Conservation (phyloP, 2,888 invertebrate species). For the Nomada fucata region DNA sequence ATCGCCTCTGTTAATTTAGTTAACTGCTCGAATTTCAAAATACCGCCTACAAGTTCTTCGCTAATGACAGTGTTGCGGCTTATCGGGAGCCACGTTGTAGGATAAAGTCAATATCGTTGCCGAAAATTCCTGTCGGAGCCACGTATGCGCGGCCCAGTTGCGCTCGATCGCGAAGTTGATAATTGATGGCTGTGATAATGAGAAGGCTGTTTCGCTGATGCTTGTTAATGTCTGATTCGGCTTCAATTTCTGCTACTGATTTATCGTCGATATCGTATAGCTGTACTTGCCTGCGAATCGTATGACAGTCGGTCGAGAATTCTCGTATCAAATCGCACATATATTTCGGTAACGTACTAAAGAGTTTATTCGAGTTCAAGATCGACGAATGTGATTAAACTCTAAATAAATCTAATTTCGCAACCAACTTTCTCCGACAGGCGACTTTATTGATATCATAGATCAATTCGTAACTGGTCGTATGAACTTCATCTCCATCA, state of each 20-base stretch:
- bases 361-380: not conserved
- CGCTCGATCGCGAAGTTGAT: slow-evolving; percentile 38
- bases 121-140: slow-evolving; percentile 25
- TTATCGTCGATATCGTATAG: slow-evolving; percentile 39
- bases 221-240: slow-evolving; percentile 51
- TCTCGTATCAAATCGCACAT: not conserved
- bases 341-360: too few relatives aligned
- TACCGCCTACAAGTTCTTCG: not conserved
- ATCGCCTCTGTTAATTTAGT: not conserved
- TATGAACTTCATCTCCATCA: not conserved
- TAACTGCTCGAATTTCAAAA: not conserved
- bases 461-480: slow-evolving; percentile 17
- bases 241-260: slow-evolving; percentile 48
- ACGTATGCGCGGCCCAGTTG: slow-evolving; percentile 12
- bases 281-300: not conserved
- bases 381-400: too few relatives aligned
- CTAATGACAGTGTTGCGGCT: not conserved
- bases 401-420: not conserved
- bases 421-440: not conserved
- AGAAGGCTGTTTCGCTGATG: slow-evolving; percentile 33
- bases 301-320: not conserved
- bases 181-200: slow-evolving; percentile 45
- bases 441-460: slow-evolving; percentile 16
- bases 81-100: slow-evolving; percentile 4
- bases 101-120: slow-evolving; percentile 15